A percentile compares a stretch with the other conserved stretches of the same genome.
These are phyloP conservation scores for Xanthostigma xanthostigma DNA, from an alignment of 2,888 invertebrate species.

Conservation along the genomic window DNA sequence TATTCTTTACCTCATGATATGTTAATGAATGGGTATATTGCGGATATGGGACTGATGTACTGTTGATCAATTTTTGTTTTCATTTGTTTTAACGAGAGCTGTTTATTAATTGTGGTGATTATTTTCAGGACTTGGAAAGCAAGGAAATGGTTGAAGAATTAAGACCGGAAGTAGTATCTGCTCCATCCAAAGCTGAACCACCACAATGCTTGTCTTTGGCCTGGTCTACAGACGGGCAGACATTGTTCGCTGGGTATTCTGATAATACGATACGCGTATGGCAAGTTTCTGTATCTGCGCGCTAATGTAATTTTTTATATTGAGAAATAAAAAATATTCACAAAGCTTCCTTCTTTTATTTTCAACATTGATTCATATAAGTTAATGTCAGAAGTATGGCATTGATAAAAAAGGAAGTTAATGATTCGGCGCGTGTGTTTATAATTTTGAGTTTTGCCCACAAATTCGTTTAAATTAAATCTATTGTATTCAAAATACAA, in stretches of 20 bases:
- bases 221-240: conserved; percentile 99
- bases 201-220: conserved; percentile 94
- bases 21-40: conserved; percentile 24
- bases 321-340: conserved; percentile 4
- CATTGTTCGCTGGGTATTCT: conserved; percentile 96
- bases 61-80: background rate
- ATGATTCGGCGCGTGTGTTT: too few relatives aligned
- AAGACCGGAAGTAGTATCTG: conserved; percentile 82
- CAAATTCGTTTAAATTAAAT: too few relatives aligned
- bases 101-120: conserved; percentile 1
- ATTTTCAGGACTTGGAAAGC: conserved; percentile 81
- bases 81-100: conserved; percentile 4
- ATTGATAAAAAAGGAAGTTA: too few relatives aligned
- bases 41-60: conserved; percentile 31
- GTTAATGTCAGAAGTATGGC: too few relatives aligned
- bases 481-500: too few relatives aligned
- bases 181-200: conserved; percentile 70
- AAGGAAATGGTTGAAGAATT: conserved; percentile 99
- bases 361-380: background rate
- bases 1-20: conserved; percentile 21
- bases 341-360: background rate
- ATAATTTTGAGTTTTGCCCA: too few relatives aligned
- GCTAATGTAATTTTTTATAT: conserved; percentile 31
- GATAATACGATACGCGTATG: conserved; percentile 97
- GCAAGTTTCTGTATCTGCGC: conserved; percentile 86